A percentile compares a stretch with the other conserved stretches of the same genome.
phyloP scores from a whole-genome alignment of 2,797 vertebrate genomes.

The Naso thynnoides region DNA sequence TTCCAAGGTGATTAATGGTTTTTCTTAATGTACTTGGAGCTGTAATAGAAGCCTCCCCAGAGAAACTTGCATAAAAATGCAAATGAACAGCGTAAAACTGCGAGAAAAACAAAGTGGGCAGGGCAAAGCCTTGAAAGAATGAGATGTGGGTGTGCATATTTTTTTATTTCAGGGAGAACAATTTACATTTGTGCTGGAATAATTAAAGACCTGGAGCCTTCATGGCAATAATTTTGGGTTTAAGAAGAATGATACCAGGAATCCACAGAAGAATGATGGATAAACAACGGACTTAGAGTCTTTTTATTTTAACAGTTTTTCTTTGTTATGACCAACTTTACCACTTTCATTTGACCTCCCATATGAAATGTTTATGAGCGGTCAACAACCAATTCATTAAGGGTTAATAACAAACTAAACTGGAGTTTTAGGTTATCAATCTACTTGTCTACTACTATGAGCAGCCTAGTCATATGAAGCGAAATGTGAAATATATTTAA shows the following conservation, averaged over 20 bases:
- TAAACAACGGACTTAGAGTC: not conserved
- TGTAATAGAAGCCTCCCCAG: constrained; percentile 81
- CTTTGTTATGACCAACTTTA: not conserved
- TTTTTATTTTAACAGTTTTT: not conserved
- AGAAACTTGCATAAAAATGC: constrained; percentile 88
- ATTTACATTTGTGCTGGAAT: constrained; percentile 71
- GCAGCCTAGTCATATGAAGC: too few species aligned
- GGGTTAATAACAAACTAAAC: too few species aligned
- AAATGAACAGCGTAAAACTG: constrained; percentile 84
- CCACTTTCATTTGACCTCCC: not conserved
- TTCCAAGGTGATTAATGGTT: constrained; percentile 85
- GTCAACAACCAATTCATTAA: not conserved
- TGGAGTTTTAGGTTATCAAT: too few species aligned
- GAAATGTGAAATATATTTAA: too few species aligned
- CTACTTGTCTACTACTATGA: too few species aligned
- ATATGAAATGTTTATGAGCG: not conserved
- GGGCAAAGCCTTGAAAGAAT: constrained; percentile 77
- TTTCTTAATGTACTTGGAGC: constrained; percentile 84
- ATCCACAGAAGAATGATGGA: not conserved
- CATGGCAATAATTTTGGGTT: constrained; percentile 33
- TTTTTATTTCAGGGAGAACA: constrained; percentile 75
- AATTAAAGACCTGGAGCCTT: constrained; percentile 64
- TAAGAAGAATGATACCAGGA: constrained; percentile 27
- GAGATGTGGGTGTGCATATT: constrained; percentile 85
- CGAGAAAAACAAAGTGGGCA: constrained; percentile 73